Conservation (phyloP, 1,140 invertebrate genomes). For the Aphis gossypii region DNA sequence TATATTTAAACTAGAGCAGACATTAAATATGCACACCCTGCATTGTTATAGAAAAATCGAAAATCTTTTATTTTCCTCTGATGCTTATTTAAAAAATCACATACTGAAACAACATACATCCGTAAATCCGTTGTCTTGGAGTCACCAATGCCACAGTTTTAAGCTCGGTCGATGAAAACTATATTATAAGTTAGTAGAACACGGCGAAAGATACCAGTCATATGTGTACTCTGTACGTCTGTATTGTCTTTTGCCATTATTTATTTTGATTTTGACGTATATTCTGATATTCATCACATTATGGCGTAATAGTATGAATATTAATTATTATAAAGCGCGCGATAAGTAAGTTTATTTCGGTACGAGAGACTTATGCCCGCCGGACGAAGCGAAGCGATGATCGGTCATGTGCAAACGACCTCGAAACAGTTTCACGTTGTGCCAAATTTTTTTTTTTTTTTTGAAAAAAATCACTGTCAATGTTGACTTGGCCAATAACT, state of each 20-base stretch:
- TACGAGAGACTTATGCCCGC: not conserved
- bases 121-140: not conserved
- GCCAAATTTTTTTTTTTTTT: not conserved
- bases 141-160: not conserved
- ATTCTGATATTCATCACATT: not conserved
- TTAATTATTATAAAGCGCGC: not conserved
- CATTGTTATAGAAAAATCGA: not conserved
- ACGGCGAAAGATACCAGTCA: not conserved
- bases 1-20: constrained; percentile 11
- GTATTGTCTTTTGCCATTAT: not conserved
- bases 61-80: not conserved
- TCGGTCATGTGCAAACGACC: not conserved
- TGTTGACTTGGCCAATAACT: not conserved
- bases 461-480: not conserved
- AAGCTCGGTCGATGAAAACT: not conserved
- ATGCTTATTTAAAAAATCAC: not conserved
- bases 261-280: not conserved
- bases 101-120: not conserved
- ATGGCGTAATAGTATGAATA: not conserved
- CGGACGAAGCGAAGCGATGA: not conserved
- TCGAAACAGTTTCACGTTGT: not conserved
- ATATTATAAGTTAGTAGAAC: not conserved
- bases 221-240: not conserved
- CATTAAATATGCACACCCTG: not conserved
- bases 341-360: constrained; percentile 14